A percentile compares a stretch with the other conserved stretches of the same genome.
These are phyloP conservation scores for Varanus komodoensis DNA, from an alignment of 2,113 vertebrate species.

Conservation along the genomic window DNA sequence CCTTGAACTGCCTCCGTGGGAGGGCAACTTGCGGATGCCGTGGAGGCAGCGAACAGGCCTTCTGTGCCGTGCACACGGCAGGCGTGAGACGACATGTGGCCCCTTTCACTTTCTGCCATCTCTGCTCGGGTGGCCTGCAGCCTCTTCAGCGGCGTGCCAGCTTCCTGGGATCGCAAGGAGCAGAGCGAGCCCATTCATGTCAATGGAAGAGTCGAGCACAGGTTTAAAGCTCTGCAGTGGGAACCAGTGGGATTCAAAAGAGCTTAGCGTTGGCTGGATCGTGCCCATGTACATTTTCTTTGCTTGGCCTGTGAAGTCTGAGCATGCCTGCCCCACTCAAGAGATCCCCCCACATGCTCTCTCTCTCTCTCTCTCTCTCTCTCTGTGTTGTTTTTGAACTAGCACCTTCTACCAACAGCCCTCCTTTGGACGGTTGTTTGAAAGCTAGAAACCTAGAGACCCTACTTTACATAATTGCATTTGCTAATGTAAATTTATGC, in stretches of 20 bases:
- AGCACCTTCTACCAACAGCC: neutral
- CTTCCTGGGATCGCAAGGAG: neutral
- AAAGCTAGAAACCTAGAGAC: neutral
- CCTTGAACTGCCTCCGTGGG: too few relatives aligned
- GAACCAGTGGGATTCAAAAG: neutral
- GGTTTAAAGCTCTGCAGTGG: neutral
- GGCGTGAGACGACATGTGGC: too few relatives aligned
- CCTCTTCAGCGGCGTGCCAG: too few relatives aligned
- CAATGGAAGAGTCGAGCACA: neutral
- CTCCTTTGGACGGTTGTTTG: neutral
- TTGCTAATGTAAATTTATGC: conserved; percentile 8
- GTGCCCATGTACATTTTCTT: neutral
- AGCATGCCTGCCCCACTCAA: neutral
- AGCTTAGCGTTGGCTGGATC: neutral
- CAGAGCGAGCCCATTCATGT: too few relatives aligned
- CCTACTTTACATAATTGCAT: neutral
- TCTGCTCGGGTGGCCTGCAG: too few relatives aligned
- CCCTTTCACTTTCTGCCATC: too few relatives aligned
- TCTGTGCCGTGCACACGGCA: too few relatives aligned
- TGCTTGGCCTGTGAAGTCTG: too few relatives aligned
- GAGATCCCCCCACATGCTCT: neutral
- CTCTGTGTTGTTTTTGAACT: neutral
- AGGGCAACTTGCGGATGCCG: too few relatives aligned
- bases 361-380: too few relatives aligned
- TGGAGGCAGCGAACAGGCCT: too few relatives aligned